Percentiles rank a stretch among this genome's conserved stretches.
Evolutionary conservation across 2,888 invertebrate genomes (phyloP).

Genomic region (Drosophila leonis): DNA sequence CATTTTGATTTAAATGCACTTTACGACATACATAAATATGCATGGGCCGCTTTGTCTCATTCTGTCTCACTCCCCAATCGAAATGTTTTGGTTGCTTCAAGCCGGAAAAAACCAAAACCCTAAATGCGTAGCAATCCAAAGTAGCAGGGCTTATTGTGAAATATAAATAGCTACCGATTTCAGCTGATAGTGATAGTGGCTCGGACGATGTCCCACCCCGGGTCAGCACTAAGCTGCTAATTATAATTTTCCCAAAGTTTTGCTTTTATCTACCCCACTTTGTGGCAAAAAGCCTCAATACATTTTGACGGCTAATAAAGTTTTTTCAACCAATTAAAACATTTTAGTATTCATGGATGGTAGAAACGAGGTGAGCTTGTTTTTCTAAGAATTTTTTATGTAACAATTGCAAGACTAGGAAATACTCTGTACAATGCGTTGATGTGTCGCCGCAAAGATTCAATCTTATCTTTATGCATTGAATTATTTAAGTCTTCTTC

Average conservation of each 20-base stretch:
- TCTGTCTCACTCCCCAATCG: slow-evolving; percentile 53
- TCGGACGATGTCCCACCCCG: slow-evolving; percentile 22
- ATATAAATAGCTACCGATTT: slow-evolving; percentile 67
- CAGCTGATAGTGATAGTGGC: slow-evolving; percentile 32
- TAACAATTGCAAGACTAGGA: neutral
- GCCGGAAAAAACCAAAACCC: slow-evolving; percentile 44
- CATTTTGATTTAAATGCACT: slow-evolving; percentile 79
- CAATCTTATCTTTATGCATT: too few relatives aligned
- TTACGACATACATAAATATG: slow-evolving; percentile 74
- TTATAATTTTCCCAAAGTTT: slow-evolving; percentile 63
- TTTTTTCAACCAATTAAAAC: slow-evolving; percentile 74
- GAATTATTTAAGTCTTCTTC: neutral
- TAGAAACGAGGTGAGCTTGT: neutral
- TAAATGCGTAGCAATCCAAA: slow-evolving; percentile 11
- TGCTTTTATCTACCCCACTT: slow-evolving; percentile 31
- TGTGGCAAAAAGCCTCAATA: slow-evolving; percentile 29
- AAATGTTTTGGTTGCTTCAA: slow-evolving; percentile 60
- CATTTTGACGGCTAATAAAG: slow-evolving; percentile 55
- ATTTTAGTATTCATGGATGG: slow-evolving; percentile 38
- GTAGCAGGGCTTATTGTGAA: slow-evolving; percentile 44
- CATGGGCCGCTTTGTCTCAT: slow-evolving; percentile 51
- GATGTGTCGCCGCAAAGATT: too few relatives aligned
- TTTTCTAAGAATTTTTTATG: neutral
- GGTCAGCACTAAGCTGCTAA: slow-evolving; percentile 57
- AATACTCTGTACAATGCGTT: neutral